Percentiles rank a stretch among this genome's conserved stretches.
Evolutionary conservation across 2,888 invertebrate species (phyloP).

Genomic region (Sarcophaga carnaria): DNA sequence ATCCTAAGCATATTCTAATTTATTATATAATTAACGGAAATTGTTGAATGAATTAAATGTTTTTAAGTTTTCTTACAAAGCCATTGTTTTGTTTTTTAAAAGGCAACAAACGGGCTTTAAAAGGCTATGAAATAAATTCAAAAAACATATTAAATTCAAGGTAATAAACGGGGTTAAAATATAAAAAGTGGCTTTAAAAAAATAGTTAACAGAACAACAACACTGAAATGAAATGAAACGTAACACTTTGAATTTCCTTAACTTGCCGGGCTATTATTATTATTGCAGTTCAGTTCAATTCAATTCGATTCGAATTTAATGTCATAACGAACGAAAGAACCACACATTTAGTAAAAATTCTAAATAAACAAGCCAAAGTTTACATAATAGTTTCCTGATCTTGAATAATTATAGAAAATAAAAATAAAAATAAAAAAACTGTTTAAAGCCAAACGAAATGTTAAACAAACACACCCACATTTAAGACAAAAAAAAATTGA

Average conservation of each 20-base stretch:
- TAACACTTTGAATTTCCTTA: conserved; percentile 43
- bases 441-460: background rate
- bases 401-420: conserved; percentile 43
- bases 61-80: background rate
- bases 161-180: conserved; percentile 31
- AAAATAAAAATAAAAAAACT: conserved; percentile 11
- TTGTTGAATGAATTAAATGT: conserved; percentile 22
- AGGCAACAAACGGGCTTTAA: background rate
- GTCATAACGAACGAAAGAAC: background rate
- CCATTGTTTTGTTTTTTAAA: conserved; percentile 3
- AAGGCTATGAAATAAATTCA: conserved; percentile 26
- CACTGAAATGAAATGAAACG: background rate
- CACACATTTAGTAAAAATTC: background rate
- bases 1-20: conserved; percentile 43
- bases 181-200: background rate
- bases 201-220: conserved; percentile 1
- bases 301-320: too few relatives aligned
- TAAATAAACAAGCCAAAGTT: conserved; percentile 25
- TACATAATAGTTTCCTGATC: conserved; percentile 66
- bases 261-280: background rate
- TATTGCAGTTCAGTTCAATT: too few relatives aligned
- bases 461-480: conserved; percentile 57
- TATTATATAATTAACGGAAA: conserved; percentile 60
- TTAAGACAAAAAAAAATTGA: background rate
- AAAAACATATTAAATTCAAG: conserved; percentile 52